Percentiles rank a stretch among this genome's conserved stretches.
Conservation (phyloP, 2,113 vertebrate species). For the Oxyruncus cristatus region DNA sequence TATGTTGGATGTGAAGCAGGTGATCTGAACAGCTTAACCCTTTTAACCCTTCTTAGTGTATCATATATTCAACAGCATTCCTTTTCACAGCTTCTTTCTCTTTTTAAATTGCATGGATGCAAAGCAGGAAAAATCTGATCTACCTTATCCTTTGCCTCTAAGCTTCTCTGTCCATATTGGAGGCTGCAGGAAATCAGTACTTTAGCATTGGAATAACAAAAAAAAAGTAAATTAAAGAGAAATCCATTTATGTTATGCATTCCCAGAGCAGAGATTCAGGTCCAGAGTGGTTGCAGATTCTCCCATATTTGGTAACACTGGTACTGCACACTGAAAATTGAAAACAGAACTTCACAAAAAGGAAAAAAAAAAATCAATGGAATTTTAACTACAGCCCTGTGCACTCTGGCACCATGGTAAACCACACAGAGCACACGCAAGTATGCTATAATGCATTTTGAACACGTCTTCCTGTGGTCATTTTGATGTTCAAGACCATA, state of each 20-base stretch:
- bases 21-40: background rate
- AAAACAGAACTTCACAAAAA: background rate
- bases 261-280: background rate
- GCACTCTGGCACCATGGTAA: background rate
- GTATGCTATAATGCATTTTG: background rate
- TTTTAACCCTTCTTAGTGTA: background rate
- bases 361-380: background rate
- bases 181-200: background rate
- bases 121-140: background rate
- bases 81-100: background rate
- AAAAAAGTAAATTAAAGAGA: background rate
- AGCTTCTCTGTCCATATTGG: background rate
- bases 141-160: background rate
- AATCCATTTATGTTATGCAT: background rate
- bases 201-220: background rate
- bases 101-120: background rate
- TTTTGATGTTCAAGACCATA: background rate
- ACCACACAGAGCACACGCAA: background rate
- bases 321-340: background rate
- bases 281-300: background rate
- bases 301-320: constrained; percentile 16
- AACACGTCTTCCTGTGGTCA: background rate
- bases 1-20: background rate
- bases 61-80: background rate
- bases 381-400: constrained; percentile 35